phyloP scores from a whole-genome alignment of 2,113 vertebrate genomes.

The Centropus bengalensis region DNA sequence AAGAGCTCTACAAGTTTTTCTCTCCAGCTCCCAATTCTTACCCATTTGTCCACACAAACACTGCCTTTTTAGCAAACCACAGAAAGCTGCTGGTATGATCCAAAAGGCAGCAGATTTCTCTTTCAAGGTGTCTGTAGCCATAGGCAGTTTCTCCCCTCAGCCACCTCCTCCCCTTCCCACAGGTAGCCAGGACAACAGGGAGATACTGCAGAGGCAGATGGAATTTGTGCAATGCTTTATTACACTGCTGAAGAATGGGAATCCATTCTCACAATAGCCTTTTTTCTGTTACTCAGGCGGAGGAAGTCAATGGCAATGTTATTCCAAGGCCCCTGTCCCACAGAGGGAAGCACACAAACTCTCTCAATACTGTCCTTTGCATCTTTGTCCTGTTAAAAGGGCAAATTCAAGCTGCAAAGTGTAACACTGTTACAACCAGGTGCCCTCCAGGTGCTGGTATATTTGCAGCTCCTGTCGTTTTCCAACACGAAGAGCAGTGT shows the following conservation, averaged over 20 bases:
- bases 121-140: not conserved
- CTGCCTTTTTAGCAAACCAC: not conserved
- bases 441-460: not conserved
- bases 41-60: not conserved
- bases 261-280: not conserved
- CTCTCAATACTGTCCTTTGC: not conserved
- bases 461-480: not conserved
- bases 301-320: not conserved
- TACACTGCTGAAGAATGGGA: not conserved
- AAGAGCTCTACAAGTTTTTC: not conserved
- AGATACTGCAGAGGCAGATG: not conserved
- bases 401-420: not conserved
- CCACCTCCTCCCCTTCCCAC: not conserved
- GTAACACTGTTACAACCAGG: not conserved
- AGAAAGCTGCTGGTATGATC: not conserved
- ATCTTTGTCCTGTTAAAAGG: not conserved
- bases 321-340: not conserved
- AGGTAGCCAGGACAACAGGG: not conserved
- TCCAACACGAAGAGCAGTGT: not conserved
- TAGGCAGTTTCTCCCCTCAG: accelerated
- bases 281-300: not conserved
- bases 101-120: not conserved
- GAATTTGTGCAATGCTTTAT: constrained; percentile 17
- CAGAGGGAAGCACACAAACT: not conserved
- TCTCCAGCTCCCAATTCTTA: not conserved